Percentiles rank a stretch among this genome's conserved stretches.
Conservation (phyloP, 2,888 invertebrate species). For the Lasius platythorax region DNA sequence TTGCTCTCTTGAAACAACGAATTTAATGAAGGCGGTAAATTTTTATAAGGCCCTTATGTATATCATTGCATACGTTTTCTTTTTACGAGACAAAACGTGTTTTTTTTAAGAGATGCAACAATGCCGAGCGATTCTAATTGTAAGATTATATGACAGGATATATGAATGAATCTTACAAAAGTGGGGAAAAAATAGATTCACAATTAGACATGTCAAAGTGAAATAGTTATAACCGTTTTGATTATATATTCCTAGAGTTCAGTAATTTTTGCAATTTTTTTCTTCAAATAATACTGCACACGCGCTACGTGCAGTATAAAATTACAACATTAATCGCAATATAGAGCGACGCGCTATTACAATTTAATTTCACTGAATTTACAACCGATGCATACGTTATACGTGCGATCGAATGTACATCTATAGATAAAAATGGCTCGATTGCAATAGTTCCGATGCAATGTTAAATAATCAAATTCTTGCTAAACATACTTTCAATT, state of each 20-base stretch:
- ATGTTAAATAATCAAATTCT: constrained; percentile 2
- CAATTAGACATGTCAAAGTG: not conserved
- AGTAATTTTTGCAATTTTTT: constrained; percentile 1
- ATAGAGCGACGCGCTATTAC: not conserved
- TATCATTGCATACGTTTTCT: not conserved
- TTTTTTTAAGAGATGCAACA: not conserved
- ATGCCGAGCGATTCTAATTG: not conserved
- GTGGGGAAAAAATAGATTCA: not conserved
- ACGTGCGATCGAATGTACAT: not conserved
- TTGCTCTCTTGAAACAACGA: constrained; percentile 30
- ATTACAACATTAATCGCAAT: not conserved
- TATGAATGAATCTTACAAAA: not conserved
- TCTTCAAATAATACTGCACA: not conserved
- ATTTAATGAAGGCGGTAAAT: constrained; percentile 41
- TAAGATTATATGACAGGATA: constrained; percentile 2
- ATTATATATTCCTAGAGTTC: not conserved
- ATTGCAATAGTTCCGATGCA: not conserved
- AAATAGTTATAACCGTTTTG: not conserved
- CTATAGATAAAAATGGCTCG: not conserved
- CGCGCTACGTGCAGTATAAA: not conserved
- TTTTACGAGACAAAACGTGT: constrained; percentile 2
- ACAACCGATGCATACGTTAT: constrained; percentile 4
- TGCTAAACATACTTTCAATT: constrained; percentile 6
- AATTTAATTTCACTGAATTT: constrained; percentile 17
- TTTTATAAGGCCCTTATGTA: constrained; percentile 19